Base-by-base conservation (phyloP, 2,113 vertebrate genomes). In the Orcinus orca region DNA sequence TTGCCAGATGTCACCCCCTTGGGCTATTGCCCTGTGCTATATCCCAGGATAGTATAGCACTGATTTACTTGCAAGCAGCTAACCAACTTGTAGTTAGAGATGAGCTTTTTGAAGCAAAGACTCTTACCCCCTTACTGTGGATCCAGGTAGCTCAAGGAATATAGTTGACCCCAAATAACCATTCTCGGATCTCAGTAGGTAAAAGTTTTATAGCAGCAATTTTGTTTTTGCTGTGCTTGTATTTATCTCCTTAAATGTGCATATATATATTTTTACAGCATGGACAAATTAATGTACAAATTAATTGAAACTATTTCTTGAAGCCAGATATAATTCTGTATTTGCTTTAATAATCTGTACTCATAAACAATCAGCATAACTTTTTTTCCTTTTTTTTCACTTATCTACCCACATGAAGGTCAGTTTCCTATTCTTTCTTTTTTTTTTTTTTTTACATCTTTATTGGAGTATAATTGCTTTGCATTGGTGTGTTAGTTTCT, bases 241-340 rank as follows among this genome's bases (percentile, higher is more conserved):
- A 4, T 63, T 94, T 65, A 47, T 93, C 31, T 95, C 62, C 29
- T 94, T 93, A n/a, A 87, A 44, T 53, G 25, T 93, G 50, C 41
- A 65, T 8, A 33, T 88, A 50, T 47, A 15, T 41, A 5, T 84
- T 77, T 90, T 96, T 84, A 55, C 1, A 90, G 50, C 44, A 68
- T 67, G 41, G n/a, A 31, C 31, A 95, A 89, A 68, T 33, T 84
- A 88, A 88, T 73, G 44, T 90, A 80, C 20, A 87, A 38, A 80
- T 92, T 97, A 74, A 86, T 95, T 58, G 55, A 86, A 93, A 71
- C 50, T 85, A 29, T 73, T 96, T 86, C 63, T 79, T 81, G 36
- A 89, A 96, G 82, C 15, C 4, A 88, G 33, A 86, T 74, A 55
- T 44, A 63, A n/a, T 70, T 88, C 62, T 71, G 3, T 83, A 29